phyloP scores from a whole-genome alignment of 1,140 invertebrate species.

The Drosophila willistoni region DNA sequence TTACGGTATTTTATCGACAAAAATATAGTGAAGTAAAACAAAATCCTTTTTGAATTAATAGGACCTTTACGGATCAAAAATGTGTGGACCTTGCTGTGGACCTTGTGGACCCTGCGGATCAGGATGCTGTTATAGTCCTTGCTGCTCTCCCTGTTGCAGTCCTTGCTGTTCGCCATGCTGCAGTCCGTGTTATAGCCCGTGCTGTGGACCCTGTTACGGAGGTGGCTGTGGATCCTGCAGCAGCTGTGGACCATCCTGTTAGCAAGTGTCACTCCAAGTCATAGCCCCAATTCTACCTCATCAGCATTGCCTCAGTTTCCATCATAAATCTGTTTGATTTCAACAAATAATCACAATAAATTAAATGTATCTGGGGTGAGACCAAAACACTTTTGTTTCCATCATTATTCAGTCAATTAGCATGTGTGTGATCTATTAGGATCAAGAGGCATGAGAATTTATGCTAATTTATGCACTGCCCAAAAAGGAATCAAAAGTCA shows the following conservation, averaged over 20 bases:
- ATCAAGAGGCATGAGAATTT: slow-evolving; percentile 37
- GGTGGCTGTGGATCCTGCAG: slow-evolving; percentile 37
- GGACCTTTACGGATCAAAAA: background rate
- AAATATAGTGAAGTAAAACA: no score
- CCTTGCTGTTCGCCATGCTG: slow-evolving; percentile 35
- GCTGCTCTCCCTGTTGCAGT: slow-evolving; percentile 51
- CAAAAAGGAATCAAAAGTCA: slow-evolving; percentile 58
- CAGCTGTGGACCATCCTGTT: slow-evolving; percentile 45
- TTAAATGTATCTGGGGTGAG: background rate
- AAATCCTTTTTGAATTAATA: background rate
- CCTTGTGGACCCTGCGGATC: slow-evolving; percentile 39
- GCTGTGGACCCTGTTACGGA: slow-evolving; percentile 34
- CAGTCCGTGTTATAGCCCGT: slow-evolving; percentile 33
- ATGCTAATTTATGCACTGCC: slow-evolving; percentile 78
- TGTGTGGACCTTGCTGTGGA: slow-evolving; percentile 26
- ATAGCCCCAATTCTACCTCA: no score
- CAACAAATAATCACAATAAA: background rate
- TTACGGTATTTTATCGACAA: background rate
- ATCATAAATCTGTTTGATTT: background rate
- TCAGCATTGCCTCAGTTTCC: background rate
- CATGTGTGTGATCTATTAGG: background rate
- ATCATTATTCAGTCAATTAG: background rate
- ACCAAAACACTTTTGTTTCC: background rate
- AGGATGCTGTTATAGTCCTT: slow-evolving; percentile 36
- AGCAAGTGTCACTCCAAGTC: no score